Evolutionary conservation across 1,140 invertebrate genomes (phyloP), one percentile per base, ranked within the genome.

Genomic region (Atta colombica): DNA sequence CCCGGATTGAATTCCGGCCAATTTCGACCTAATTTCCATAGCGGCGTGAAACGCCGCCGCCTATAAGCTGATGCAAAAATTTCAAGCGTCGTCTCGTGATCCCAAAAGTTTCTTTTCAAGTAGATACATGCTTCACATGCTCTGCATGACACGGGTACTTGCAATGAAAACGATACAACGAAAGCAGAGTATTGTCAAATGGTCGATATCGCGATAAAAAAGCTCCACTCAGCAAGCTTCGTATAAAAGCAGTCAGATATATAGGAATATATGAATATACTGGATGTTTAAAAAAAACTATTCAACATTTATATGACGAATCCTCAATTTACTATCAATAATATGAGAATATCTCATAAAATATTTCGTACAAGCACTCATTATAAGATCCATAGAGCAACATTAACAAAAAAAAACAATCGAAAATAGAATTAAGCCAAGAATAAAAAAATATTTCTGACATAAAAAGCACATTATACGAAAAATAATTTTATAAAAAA

Each of bases 11-110:
- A 90, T 91, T 90, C 72, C 87, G 65, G 68, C 84, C 86, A 87
- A 87, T 89, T 89, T 85, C 87, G 80, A 91, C 88, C 91, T 89
- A 91, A 92, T 92, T 92, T 89, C 81, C 68, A 68, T 84, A 84
- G 55, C 81, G 75, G 58, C 60, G 53, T 69, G 66, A 53, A 21
- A 35, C 74, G n/a, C 18, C 81, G 65, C 75, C 58, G 45, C 39
- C 53, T 18, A 71, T 61, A 65, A 86, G 25, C 45, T 55, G 87
- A 72, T 77, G 55, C 31, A 31, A 74, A 86, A 77, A 49, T 88
- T 80, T 72, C 69, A 35, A 51, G 16, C 53, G 60, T n/a, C 60
- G 53, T 49, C n/a, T 16, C 63, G 61, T 14, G 45, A 31, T 49
- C 74, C 21, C 35, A 21, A 58, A 6, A 21, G 35, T 53, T 39